Evolutionary conservation across 2,888 invertebrate species (phyloP).

Genomic region (Diadegma fenestrale): DNA sequence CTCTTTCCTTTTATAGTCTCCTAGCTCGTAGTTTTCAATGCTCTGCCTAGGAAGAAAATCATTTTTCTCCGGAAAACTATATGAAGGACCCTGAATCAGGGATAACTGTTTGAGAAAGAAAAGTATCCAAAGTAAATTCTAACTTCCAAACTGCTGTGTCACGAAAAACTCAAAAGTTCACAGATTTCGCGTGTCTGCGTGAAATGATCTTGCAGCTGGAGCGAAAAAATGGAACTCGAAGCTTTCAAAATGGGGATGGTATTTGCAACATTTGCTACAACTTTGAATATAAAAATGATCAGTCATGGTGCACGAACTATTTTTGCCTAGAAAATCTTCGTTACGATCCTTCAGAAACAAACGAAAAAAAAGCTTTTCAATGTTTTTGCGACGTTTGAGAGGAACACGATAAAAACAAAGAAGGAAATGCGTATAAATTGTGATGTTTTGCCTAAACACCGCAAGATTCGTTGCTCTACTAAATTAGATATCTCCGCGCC

Average conservation of each 20-base stretch:
- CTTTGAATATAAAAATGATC: background rate
- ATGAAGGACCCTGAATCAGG: slow-evolving; percentile 5
- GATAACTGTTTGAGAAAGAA: background rate
- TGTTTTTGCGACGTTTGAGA: background rate
- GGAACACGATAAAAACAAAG: background rate
- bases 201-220: background rate
- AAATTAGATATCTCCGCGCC: background rate
- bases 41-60: background rate
- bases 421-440: no score
- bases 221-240: background rate
- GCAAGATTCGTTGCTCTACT: background rate
- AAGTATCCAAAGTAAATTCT: background rate
- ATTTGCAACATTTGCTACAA: background rate
- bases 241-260: background rate
- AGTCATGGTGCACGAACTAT: background rate
- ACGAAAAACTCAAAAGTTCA: background rate
- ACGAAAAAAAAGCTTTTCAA: background rate
- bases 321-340: background rate
- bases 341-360: background rate
- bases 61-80: background rate
- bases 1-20: background rate
- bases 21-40: background rate
- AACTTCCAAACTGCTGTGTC: background rate
- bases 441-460: no score
- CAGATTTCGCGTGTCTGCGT: background rate